Conservation (phyloP, 2,888 invertebrate genomes). For the Parnassius smintheus region DNA sequence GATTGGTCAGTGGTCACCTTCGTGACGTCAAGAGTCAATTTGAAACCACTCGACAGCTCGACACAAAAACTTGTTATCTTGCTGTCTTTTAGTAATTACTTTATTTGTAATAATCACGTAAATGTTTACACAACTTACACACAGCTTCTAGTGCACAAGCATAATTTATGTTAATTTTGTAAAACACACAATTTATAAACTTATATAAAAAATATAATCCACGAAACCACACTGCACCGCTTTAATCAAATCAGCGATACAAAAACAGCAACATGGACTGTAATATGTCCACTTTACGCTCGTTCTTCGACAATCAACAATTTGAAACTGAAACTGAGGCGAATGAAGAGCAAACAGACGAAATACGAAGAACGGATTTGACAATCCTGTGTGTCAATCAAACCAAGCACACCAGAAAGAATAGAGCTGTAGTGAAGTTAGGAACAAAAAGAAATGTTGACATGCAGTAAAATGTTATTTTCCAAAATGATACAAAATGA, state of each 20-base stretch:
- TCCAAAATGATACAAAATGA: too few species aligned
- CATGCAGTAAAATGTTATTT: too few species aligned
- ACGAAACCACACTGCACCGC: constrained; percentile 14
- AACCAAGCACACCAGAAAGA: constrained; percentile 15
- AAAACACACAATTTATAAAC: constrained; percentile 27
- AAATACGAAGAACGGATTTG: constrained; percentile 15
- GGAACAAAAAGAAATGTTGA: not conserved
- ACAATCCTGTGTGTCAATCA: constrained; percentile 15
- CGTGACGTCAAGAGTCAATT: constrained; percentile 76
- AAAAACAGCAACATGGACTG: constrained; percentile 2
- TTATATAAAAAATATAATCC: constrained; percentile 20
- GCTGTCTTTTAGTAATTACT: constrained; percentile 39
- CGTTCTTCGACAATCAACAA: constrained; percentile 26
- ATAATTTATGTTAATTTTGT: constrained; percentile 36
- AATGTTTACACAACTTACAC: constrained; percentile 45
- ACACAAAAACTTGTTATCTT: constrained; percentile 54
- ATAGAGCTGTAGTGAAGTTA: constrained; percentile 8
- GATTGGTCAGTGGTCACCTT: constrained; percentile 69
- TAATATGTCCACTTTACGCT: constrained; percentile 18
- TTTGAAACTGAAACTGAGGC: constrained; percentile 28
- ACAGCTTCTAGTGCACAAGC: too few species aligned
- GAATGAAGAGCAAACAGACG: constrained; percentile 1
- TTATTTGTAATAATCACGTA: constrained; percentile 36
- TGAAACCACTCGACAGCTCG: constrained; percentile 57
- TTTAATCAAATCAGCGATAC: constrained; percentile 1